Evolutionary conservation across 2,888 invertebrate species (phyloP).

Genomic region (Plusia festucae): DNA sequence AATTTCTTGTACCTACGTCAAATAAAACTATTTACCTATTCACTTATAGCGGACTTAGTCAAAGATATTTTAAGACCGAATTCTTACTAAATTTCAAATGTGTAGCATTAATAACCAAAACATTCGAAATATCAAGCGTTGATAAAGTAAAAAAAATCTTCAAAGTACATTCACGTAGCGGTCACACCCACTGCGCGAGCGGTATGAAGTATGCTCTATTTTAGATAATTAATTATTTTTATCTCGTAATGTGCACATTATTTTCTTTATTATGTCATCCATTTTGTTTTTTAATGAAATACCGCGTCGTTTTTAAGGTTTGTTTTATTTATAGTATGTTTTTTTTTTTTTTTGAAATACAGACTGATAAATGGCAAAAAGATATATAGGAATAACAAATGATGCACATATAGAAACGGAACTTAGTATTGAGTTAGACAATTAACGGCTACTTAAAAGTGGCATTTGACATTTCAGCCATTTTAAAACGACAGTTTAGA

Average conservation of each 20-base stretch:
- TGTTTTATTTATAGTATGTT: background rate
- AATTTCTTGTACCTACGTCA: no score
- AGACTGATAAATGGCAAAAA: background rate
- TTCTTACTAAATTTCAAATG: background rate
- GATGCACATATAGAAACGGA: no score
- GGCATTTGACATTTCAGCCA: no score
- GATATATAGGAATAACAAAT: no score
- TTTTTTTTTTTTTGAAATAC: background rate
- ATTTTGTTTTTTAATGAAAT: constrained; percentile 6
- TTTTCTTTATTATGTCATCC: constrained; percentile 13
- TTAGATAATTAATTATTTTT: constrained; percentile 7
- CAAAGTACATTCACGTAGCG: constrained; percentile 25
- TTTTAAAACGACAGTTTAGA: background rate
- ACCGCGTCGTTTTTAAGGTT: background rate
- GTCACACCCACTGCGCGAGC: constrained; percentile 13
- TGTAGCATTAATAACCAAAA: background rate
- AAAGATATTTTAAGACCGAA: background rate
- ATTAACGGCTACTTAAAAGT: no score
- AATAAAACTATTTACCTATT: no score
- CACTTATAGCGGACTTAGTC: no score
- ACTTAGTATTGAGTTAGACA: no score
- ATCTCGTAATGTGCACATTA: constrained; percentile 1
- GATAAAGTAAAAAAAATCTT: constrained; percentile 13
- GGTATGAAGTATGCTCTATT: constrained; percentile 31
- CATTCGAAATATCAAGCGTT: background rate